These are phyloP conservation scores for Leucopsar rothschildi DNA, from an alignment of 2,113 vertebrate genomes.

Conservation along the genomic window DNA sequence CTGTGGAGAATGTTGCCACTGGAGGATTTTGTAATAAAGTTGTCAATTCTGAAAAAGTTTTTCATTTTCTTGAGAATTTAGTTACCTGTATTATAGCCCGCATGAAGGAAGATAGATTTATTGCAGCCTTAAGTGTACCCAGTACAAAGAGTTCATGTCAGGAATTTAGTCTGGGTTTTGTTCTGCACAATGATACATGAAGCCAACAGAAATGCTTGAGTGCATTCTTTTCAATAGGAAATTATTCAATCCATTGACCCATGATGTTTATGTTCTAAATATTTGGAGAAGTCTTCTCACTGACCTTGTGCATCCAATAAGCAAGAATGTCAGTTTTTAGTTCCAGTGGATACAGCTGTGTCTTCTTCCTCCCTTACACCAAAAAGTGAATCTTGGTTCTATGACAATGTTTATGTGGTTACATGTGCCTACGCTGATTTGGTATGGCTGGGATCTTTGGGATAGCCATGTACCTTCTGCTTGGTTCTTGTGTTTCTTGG, in stretches of 20 bases:
- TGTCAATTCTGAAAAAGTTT: background rate
- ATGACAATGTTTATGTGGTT: accelerated
- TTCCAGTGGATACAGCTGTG: background rate
- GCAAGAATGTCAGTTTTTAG: background rate
- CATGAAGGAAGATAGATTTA: background rate
- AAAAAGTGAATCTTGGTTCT: background rate
- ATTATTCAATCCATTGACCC: background rate
- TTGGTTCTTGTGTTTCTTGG: background rate
- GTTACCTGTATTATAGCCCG: background rate
- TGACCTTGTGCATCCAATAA: background rate
- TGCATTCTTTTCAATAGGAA: background rate
- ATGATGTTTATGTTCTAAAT: background rate
- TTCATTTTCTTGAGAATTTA: background rate
- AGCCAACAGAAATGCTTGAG: background rate
- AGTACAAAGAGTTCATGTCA: background rate
- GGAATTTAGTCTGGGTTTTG: background rate
- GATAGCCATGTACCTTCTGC: background rate
- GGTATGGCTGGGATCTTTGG: background rate
- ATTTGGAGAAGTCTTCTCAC: background rate
- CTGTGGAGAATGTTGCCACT: background rate
- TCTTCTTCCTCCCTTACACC: background rate
- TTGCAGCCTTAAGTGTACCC: background rate
- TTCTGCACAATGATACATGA: background rate
- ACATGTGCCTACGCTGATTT: background rate
- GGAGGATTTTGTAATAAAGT: background rate